phyloP scores from a whole-genome alignment of 2,113 vertebrate genomes.

The Clarias macrocephalus region DNA sequence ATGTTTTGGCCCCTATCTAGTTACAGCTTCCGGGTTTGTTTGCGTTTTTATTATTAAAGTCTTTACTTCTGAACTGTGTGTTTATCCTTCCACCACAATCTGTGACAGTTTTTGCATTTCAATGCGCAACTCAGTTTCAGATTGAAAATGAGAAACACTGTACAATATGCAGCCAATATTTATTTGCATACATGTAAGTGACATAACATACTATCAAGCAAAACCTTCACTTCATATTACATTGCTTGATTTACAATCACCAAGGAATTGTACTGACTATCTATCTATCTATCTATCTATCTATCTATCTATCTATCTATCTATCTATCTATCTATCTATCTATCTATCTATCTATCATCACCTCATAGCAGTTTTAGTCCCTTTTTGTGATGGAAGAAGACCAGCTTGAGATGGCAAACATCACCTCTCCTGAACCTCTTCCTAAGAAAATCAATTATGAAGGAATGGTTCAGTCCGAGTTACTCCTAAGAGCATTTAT shows the following conservation, averaged over 20 bases:
- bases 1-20: too few relatives aligned
- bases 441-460: constrained; percentile 15
- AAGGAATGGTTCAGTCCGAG: constrained; percentile 21
- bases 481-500: constrained; percentile 12
- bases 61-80: neutral
- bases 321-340: neutral
- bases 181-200: neutral
- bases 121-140: neutral
- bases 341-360: too few relatives aligned
- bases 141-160: neutral
- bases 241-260: neutral
- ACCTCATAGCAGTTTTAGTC: neutral
- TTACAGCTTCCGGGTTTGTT: too few relatives aligned
- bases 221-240: neutral
- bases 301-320: too few relatives aligned
- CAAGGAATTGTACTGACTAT: neutral
- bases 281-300: too few relatives aligned
- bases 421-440: neutral
- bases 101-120: neutral
- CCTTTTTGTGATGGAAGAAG: neutral
- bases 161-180: neutral
- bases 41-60: too few relatives aligned
- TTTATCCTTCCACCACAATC: too few relatives aligned
- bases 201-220: neutral
- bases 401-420: neutral